Evolutionary conservation across 2,888 invertebrate species (phyloP), one percentile per base, ranked within the genome.

Genomic region (Torymus aiolomorphi): DNA sequence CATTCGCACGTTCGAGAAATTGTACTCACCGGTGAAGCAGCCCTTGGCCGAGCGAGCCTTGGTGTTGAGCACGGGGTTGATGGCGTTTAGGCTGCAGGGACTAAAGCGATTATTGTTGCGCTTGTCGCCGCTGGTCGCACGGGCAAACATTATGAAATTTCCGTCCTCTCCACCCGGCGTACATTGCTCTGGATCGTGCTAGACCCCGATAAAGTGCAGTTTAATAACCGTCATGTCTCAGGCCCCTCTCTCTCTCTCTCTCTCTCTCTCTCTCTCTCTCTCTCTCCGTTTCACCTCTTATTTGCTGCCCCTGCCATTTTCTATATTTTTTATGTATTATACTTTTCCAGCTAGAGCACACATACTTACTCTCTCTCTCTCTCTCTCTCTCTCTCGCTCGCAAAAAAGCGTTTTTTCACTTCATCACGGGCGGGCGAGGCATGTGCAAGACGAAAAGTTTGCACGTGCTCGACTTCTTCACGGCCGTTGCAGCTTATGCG

Each of bases 111-210:
- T 98, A 92, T 99, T 99, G 92, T 99, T 99, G 90, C 95, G 95
- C 88, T 98, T 96, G 91, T 99, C 98, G 61, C 99, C 99, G 86
- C 98, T 98, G 75, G 99, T 99, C 54, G 99, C 99, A 83, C 98
- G 94, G 24, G 98, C 98, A 91, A 98, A 99, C 99, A 99, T 99
- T 88, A 99, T 99, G 92, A 96, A 99, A 92, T 99, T 99, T 62
- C 99, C 99, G 90, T 97, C 97, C 88, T 97, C 97, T 18, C 96
- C 98, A 78, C 97, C 98, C 4, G 98, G 98, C 0, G 98, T 97
- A 91, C 96, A 98, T 88, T 94, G 94, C 91, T 97, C 97, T 0
- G 97, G 97, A 92, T 98, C 98, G 90, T 98, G 98, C 97, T 98
- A 91, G 12, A 91, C 59, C 4, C 61, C 71, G 82, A 86, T 83